Evolutionary conservation across 2,797 vertebrate species (phyloP), one percentile per base, ranked within the genome.

Genomic region (Perodicticus potto): DNA sequence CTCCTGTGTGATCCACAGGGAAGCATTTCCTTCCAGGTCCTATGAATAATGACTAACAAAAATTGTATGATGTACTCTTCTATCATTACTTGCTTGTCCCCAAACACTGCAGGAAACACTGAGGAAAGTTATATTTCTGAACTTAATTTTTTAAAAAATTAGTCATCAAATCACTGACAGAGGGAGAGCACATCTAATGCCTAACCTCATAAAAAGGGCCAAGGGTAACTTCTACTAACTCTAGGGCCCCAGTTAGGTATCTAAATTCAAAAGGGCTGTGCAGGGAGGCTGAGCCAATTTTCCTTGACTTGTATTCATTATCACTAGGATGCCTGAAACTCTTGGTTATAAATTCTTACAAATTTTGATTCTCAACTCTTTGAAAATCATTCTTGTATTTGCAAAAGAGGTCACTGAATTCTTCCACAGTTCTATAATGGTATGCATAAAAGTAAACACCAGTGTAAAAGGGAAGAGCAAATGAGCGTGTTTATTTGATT

Each of bases 381-480:
- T 72, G n/a, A 80, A 95, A 95, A 70, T 3, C 13, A 95, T 76
- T 90, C 65, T 78, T 43, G 3, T 77, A 77, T 34, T 69, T 91
- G 55, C 29, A 72, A 83, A 91, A 59, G 45, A 69, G 23, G 32
- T 32, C 86, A 81, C 34, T 80, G 40, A 34, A 57, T 34, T 84
- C 32, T 78, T 74, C 83, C 57, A 7, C 0, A 93, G 82, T 59
- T 80, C 70, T 63, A 57, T 12, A 27, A 4, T 25, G 12, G 20
- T 5, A 20, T 1, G 0, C 19, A 53, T 3, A 34, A 32, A 73
- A 80, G n/a, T 22, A 61, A 53, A 61, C 6, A 76, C 7, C 57
- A 29, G 7, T 29, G 37, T 77, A n/a, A 90, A 67, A 76, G 89
- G 69, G 57, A 67, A 45, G 72, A 45, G 27, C 16, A 53, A 70